These are phyloP conservation scores for Palloptera scutellata DNA, from an alignment of 2,888 invertebrate genomes.

Conservation along the genomic window DNA sequence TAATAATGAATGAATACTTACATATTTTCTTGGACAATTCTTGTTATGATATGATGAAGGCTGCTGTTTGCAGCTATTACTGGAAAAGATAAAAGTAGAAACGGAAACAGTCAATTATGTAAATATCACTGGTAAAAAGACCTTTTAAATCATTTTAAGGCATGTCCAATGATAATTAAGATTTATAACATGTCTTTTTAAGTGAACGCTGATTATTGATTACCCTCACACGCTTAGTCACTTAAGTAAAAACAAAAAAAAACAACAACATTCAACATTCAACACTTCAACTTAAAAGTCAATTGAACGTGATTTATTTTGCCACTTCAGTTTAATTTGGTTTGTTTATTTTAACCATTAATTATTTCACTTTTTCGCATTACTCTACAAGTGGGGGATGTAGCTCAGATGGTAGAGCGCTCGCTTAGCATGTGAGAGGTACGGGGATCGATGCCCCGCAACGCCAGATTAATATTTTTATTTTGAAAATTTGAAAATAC, in stretches of 20 bases:
- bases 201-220: conserved; percentile 28
- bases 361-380: too few relatives aligned
- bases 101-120: too few relatives aligned
- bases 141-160: conserved; percentile 3
- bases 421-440: conserved; percentile 66
- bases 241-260: conserved; percentile 26
- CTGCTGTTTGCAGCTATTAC: conserved; percentile 37
- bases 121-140: conserved; percentile 4
- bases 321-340: neutral
- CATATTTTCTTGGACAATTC: conserved; percentile 37
- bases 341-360: too few relatives aligned
- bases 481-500: neutral
- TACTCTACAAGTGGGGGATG: conserved; percentile 52
- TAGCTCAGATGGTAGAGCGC: conserved; percentile 66
- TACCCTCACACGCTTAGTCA: conserved; percentile 38
- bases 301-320: conserved; percentile 36
- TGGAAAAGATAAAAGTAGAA: conserved; percentile 30
- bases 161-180: conserved; percentile 6
- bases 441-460: conserved; percentile 65
- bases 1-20: conserved; percentile 45
- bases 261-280: neutral
- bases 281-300: neutral
- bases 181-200: neutral
- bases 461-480: conserved; percentile 50
- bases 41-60: conserved; percentile 31